phyloP scores from a whole-genome alignment of 1,140 invertebrate genomes.

The Drosophila sturtevanti region DNA sequence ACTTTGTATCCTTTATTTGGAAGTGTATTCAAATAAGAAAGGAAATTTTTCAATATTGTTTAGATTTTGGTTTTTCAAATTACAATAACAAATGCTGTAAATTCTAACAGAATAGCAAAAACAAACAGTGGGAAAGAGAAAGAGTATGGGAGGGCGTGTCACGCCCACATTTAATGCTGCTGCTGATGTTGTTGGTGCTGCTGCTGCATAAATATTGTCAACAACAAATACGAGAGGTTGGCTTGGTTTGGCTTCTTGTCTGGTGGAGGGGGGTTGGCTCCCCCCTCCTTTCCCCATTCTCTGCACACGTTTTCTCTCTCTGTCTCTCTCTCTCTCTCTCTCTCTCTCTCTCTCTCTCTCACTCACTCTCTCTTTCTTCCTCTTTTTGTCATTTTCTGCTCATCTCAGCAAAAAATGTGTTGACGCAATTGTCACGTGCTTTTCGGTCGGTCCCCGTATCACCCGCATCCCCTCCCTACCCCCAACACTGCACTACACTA shows the following conservation, averaged over 20 bases:
- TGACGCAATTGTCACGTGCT: slow-evolving; percentile 80
- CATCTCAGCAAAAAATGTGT: slow-evolving; percentile 81
- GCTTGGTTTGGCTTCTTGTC: not conserved
- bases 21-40: not conserved
- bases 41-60: slow-evolving; percentile 11
- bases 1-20: too few species aligned
- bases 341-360: slow-evolving; percentile 49
- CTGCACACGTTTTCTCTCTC: slow-evolving; percentile 51
- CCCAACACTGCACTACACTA: not conserved
- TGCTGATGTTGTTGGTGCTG: slow-evolving; percentile 61
- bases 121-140: slow-evolving; percentile 53
- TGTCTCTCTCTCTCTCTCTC: slow-evolving; percentile 22
- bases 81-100: slow-evolving; percentile 73
- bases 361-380: slow-evolving; percentile 1
- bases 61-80: slow-evolving; percentile 56
- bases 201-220: slow-evolving; percentile 80
- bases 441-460: slow-evolving; percentile 25
- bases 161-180: not conserved
- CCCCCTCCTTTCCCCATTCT: slow-evolving; percentile 39
- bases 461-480: not conserved
- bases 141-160: not conserved
- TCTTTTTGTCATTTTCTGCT: slow-evolving; percentile 69
- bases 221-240: slow-evolving; percentile 50
- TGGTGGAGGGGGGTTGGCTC: not conserved
- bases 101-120: slow-evolving; percentile 65